These are phyloP conservation scores for Polypterus senegalus DNA, from an alignment of 2,113 vertebrate genomes.

Conservation along the genomic window DNA sequence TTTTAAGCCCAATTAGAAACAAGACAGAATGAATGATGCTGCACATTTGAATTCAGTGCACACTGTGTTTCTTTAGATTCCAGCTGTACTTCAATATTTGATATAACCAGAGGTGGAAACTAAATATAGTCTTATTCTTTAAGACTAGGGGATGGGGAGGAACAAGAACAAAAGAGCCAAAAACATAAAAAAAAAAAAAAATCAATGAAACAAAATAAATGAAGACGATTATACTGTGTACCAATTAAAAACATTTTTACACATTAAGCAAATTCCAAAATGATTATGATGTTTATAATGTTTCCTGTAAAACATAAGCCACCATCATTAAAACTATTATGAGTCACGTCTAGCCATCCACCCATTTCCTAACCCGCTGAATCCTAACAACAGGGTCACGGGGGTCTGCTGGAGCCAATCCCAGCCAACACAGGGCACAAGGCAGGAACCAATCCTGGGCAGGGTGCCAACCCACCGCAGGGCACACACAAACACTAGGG, in stretches of 20 bases:
- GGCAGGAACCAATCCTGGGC: too few relatives aligned
- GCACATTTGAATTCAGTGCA: not conserved
- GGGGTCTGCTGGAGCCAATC: too few relatives aligned
- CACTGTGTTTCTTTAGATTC: not conserved
- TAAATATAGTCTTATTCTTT: not conserved
- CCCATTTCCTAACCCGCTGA: too few relatives aligned
- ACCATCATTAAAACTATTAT: not conserved
- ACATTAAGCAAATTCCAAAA: not conserved
- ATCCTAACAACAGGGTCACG: too few relatives aligned
- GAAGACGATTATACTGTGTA: not conserved
- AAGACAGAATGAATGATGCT: not conserved
- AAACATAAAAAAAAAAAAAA: too few relatives aligned
- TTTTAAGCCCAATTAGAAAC: conserved; percentile 1
- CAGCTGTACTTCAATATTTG: not conserved
- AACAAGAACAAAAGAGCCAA: not conserved
- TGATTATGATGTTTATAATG: not conserved
- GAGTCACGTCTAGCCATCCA: not conserved
- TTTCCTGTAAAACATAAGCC: not conserved
- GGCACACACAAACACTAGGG: too few relatives aligned
- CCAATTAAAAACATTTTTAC: not conserved
- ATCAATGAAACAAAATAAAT: too few relatives aligned
- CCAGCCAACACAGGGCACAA: too few relatives aligned
- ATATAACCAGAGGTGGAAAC: not conserved
- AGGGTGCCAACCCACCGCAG: too few relatives aligned
- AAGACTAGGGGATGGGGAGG: not conserved